These are phyloP conservation scores for Cephalopachus bancanus DNA, from an alignment of 2,797 vertebrate species.

Conservation along the genomic window DNA sequence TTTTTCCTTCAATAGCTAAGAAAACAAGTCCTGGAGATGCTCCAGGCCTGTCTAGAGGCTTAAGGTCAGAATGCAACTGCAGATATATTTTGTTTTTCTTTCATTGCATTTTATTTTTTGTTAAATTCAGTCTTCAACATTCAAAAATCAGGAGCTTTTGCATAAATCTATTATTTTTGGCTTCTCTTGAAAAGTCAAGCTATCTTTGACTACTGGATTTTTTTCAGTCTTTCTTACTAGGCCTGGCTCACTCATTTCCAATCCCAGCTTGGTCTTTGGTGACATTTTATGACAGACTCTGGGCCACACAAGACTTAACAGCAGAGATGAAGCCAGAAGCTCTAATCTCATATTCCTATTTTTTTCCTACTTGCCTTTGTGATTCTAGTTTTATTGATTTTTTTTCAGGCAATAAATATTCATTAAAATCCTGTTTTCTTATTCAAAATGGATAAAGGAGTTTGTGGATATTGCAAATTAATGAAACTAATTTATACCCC, in stretches of 20 bases:
- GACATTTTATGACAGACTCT: background rate
- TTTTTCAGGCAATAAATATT: background rate
- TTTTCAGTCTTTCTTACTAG: background rate
- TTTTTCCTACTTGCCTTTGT: background rate
- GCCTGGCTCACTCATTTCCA: background rate
- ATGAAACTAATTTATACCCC: background rate
- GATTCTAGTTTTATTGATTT: background rate
- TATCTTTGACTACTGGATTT: background rate
- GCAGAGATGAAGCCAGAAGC: background rate
- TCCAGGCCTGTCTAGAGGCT: background rate
- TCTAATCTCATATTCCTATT: background rate
- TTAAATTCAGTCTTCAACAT: background rate
- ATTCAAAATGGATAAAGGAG: background rate
- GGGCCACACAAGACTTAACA: background rate
- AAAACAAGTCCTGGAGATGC: background rate
- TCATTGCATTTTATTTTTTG: background rate
- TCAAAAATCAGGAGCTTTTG: background rate
- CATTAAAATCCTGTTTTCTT: conserved; percentile 17
- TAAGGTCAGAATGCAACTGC: background rate
- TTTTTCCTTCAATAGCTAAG: background rate
- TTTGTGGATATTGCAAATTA: background rate
- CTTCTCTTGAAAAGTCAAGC: background rate
- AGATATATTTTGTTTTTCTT: background rate
- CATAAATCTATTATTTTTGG: background rate
- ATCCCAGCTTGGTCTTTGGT: background rate